Conservation (phyloP, 2,797 vertebrate genomes). For the Lacerta bilineata region DNA sequence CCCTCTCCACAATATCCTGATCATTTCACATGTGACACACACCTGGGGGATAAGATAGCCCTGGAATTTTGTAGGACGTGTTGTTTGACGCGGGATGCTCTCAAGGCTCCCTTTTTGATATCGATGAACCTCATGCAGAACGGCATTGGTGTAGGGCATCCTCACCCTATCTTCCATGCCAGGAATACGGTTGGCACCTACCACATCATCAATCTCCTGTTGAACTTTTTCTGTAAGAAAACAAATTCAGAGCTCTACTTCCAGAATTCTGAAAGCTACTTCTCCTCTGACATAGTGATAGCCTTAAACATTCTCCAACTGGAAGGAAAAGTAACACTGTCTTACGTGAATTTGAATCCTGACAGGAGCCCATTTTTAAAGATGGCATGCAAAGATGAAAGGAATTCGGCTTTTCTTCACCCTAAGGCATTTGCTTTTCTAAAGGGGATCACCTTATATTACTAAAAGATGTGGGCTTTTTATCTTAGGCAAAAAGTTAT, state of each 20-base stretch:
- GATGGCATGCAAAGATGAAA: too few species aligned
- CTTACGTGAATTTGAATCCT: too few species aligned
- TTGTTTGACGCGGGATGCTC: conserved; percentile 34
- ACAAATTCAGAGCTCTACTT: background rate
- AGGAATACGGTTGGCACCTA: conserved; percentile 5
- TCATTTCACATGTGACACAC: background rate
- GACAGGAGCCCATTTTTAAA: too few species aligned
- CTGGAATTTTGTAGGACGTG: conserved; percentile 21
- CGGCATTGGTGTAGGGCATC: conserved; percentile 58
- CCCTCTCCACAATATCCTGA: background rate
- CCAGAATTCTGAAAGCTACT: background rate
- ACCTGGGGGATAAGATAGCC: conserved; percentile 50
- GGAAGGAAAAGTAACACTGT: too few species aligned
- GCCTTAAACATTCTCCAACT: too few species aligned
- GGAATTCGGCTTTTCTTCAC: too few species aligned
- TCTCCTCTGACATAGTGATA: too few species aligned
- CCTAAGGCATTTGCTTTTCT: too few species aligned
- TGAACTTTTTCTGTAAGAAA: conserved; percentile 44
- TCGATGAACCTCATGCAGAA: conserved; percentile 47
- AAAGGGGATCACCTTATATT: too few species aligned
- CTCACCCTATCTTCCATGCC: conserved; percentile 17
- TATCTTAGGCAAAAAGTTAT: too few species aligned
- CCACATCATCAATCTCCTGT: conserved; percentile 42
- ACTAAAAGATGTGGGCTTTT: too few species aligned
- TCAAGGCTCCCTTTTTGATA: conserved; percentile 21